Base-by-base conservation (phyloP, 2,797 vertebrate species). In the Numenius phaeopus region DNA sequence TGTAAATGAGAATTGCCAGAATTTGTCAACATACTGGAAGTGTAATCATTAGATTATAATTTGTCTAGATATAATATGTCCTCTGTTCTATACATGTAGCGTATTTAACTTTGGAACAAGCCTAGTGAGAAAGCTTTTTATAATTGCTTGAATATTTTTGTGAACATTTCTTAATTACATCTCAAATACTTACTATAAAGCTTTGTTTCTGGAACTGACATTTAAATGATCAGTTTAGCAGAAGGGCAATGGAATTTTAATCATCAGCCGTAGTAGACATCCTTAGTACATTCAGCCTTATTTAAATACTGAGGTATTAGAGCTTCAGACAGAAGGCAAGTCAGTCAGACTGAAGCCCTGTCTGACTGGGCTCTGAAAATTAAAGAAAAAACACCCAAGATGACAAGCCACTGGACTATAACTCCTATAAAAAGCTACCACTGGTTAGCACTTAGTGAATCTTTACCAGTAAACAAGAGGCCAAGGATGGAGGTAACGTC, bases 211-310 rank as follows among this genome's bases (percentile, higher is more conserved):
- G 46, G 30, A 69, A 69, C 47, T 85, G 59, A 81, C 47, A 66
- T 91, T 81, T 91, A 89, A 94, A 77, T 24, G 75, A 71, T 67
- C 54, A 12, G 26, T 90, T 84, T 77, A 80, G 46, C 46, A 82
- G 57, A 89, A 94, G 71, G 85, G 57, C 81, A 89, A 18, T 59
- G 77, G 76, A 79, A 86, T 95, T 89, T 78, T 86, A 78, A 79
- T 91, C 79, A 70, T 65, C 57, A 64, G 13, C 61, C 42, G 50
- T 16, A 75, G 66, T 8, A 82, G 29, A 46, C 50, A n/a, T 65
- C 46, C 71, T 65, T 50, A 65, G 37, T 73, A 61, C 34, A 21
- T 78, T 86, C 54, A 4, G 4, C 66, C 61, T 54, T 54, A 44
- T 32, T 86, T 55, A 78, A 81, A 77, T 72, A 59, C 22, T 27